A percentile compares a stretch with the other conserved stretches of the same genome.
Conservation (phyloP, 2,888 invertebrate species). For the Drosophila yooni region DNA sequence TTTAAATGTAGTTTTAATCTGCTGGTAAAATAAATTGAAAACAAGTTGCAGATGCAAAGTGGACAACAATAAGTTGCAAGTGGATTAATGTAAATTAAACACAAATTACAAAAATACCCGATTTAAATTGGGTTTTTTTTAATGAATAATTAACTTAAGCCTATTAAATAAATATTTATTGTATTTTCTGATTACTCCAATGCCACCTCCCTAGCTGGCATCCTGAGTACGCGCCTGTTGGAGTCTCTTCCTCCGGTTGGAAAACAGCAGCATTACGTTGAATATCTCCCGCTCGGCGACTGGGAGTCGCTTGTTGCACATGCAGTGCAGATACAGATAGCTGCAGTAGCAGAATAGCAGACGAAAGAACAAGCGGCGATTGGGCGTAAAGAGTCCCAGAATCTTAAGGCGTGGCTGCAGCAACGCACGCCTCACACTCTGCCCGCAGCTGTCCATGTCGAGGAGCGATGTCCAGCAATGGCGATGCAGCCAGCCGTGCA, state of each 20-base stretch:
- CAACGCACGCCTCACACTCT: slow-evolving; percentile 21
- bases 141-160: background rate
- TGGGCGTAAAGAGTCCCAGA: slow-evolving; percentile 50
- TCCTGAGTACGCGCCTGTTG: background rate
- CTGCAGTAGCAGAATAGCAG: slow-evolving; percentile 46
- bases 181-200: background rate
- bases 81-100: background rate
- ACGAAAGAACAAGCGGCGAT: slow-evolving; percentile 45
- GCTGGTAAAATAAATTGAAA: background rate
- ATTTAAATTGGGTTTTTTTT: background rate
- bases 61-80: background rate
- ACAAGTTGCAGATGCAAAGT: background rate
- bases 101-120: background rate
- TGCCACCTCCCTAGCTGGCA: background rate
- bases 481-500: slow-evolving; percentile 50
- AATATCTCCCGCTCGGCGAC: slow-evolving; percentile 44
- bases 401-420: slow-evolving; percentile 32
- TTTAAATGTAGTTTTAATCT: background rate
- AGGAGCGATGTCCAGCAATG: slow-evolving; percentile 12
- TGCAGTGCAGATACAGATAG: slow-evolving; percentile 42
- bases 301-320: slow-evolving; percentile 41
- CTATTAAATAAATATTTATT: background rate
- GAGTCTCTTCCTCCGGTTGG: background rate
- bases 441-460: slow-evolving; percentile 30
- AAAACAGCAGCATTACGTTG: slow-evolving; percentile 2